Conservation (phyloP, 53 echinoderm and acorn worm genomes). For the Luidia sarsii region DNA sequence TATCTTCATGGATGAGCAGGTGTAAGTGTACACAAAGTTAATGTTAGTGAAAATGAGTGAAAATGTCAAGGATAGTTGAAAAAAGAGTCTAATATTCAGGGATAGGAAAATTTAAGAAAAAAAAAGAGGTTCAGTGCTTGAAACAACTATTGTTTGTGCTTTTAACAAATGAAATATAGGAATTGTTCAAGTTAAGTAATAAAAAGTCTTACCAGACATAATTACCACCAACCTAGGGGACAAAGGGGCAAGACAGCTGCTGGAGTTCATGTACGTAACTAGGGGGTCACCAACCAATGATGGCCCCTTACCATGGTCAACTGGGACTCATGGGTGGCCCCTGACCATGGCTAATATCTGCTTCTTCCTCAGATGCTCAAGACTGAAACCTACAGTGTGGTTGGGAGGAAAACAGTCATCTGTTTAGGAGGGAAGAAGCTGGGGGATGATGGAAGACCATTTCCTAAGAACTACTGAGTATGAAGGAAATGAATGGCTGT, state of each 20-base stretch:
- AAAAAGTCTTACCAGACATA: slow-evolving; percentile 6
- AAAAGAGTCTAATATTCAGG: too few species aligned
- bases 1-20: too few species aligned
- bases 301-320: slow-evolving; percentile 25
- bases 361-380: slow-evolving; percentile 37
- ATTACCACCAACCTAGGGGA: slow-evolving; percentile 24
- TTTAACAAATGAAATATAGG: too few species aligned
- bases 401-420: background rate
- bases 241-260: slow-evolving; percentile 22
- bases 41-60: slow-evolving; percentile 3
- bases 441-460: too few species aligned
- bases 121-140: too few species aligned
- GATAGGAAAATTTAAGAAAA: too few species aligned
- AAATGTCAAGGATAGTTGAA: too few species aligned
- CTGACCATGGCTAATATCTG: background rate
- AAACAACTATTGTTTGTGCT: too few species aligned
- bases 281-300: slow-evolving; percentile 9
- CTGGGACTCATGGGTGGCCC: background rate
- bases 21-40: too few species aligned
- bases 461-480: too few species aligned
- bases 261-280: slow-evolving; percentile 49
- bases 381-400: slow-evolving; percentile 32
- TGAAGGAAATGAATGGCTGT: background rate
- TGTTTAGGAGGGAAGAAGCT: too few species aligned
- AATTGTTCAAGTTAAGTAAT: too few species aligned